Base-by-base conservation (phyloP, 2,888 invertebrate species). In the Cephus spinipes region DNA sequence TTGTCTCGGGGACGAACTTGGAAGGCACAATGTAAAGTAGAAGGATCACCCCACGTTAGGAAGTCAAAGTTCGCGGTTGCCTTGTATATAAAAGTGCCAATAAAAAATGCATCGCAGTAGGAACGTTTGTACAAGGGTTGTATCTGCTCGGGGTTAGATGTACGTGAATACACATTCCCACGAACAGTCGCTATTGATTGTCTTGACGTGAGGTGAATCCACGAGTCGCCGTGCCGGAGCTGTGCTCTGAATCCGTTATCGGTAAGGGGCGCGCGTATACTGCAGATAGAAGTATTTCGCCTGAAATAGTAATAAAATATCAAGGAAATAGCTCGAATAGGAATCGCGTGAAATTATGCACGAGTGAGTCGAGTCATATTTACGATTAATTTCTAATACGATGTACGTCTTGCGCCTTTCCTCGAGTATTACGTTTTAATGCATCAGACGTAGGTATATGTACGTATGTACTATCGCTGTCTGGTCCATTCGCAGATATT, bases 111-210 rank as follows among this genome's bases (percentile, higher is more conserved):
- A 32, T 74, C 35, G 35, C 33, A 12, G 33, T 32, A 23, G 33
- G 4, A 23, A 12, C 74, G 74, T 33, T 36, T 36, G 71, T 11
- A 33, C 71, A 23, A 71, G 71, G 30, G 30, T 32, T 71, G 71
- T 33, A 71, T 33, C 35, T 33, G 32, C 36, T 33, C 33, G 23
- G 35, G 31, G 23, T 31, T 30, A 30, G 31, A 77, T 32, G 35
- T 78, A 83, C 85, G 85, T 82, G 85, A 83, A 86, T 86, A 87
- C 83, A 86, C 87, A 85, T 84, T 85, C 82, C 81, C 81, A 81
- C 80, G 83, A 85, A 83, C 82, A 80, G 82, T 83, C 81, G 80
- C 84, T 87, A 87, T 87, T 85, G 88, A 88, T 88, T 87, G 86
- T 85, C 84, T 77, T 81, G 84, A 86, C 88, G 86, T 86, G 84